Evolutionary conservation across 2,888 invertebrate genomes (phyloP).

Genomic region (Ichneumoninae sp.): DNA sequence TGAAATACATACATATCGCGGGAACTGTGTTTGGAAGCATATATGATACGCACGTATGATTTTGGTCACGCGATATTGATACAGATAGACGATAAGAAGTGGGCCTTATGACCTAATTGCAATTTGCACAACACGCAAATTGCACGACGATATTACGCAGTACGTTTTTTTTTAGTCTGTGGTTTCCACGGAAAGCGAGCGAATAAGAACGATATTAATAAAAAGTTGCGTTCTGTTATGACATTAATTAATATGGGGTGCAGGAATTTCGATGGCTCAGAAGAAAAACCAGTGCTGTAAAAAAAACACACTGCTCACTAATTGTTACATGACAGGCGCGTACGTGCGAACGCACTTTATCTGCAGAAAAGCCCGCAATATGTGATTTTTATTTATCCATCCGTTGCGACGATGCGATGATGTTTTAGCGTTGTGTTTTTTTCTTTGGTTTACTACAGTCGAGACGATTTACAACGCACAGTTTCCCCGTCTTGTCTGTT

Average conservation of each 20-base stretch:
- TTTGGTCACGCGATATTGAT: not conserved
- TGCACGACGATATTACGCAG: conserved; percentile 3
- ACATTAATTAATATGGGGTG: not conserved
- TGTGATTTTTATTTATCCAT: not conserved
- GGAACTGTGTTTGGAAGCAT: not conserved
- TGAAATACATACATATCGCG: not conserved
- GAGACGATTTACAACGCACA: conserved; percentile 4
- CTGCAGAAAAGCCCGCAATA: not conserved
- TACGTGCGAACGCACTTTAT: not conserved
- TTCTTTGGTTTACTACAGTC: not conserved
- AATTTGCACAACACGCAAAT: not conserved
- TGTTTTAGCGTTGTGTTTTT: not conserved
- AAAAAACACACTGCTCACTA: not conserved
- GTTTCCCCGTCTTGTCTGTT: conserved; percentile 11
- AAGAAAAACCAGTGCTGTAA: not conserved
- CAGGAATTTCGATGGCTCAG: not conserved
- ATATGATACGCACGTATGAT: not conserved
- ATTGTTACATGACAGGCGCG: not conserved
- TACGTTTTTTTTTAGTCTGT: not conserved
- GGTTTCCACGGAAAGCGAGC: not conserved
- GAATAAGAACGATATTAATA: not conserved
- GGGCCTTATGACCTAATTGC: conserved; percentile 5
- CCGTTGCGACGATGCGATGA: not conserved
- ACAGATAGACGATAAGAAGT: not conserved
- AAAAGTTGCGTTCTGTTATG: not conserved